A percentile compares a stretch with the other conserved stretches of the same genome.
phyloP scores from a whole-genome alignment of 2,888 invertebrate species.

The Entomobrya proxima region DNA sequence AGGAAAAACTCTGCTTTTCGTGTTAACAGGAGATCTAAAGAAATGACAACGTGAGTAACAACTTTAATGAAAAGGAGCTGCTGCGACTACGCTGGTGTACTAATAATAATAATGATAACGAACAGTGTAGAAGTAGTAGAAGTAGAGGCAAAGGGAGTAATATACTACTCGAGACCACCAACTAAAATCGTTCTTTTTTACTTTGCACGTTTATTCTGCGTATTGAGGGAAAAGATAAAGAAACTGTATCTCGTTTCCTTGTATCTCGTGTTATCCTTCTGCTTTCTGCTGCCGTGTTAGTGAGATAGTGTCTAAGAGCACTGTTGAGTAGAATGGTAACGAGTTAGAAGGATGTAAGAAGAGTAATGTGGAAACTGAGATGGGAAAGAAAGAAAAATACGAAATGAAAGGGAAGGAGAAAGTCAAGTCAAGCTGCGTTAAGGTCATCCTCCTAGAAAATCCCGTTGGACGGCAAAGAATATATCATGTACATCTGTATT shows the following conservation, averaged over 20 bases:
- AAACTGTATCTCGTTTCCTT: neutral
- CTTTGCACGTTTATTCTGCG: neutral
- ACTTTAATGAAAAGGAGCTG: slow-evolving; percentile 16
- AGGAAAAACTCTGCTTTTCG: neutral
- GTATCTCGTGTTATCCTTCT: neutral
- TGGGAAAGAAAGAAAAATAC: neutral
- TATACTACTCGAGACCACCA: slow-evolving; percentile 6
- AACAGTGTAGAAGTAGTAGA: neutral
- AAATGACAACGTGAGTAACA: slow-evolving; percentile 22
- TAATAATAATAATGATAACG: neutral
- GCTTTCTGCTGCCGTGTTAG: neutral
- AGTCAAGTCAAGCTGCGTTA: slow-evolving; percentile 53
- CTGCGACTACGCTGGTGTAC: neutral
- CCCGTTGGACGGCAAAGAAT: slow-evolving; percentile 51
- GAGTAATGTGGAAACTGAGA: slow-evolving; percentile 25
- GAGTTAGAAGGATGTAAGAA: neutral
- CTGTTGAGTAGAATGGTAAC: slow-evolving; percentile 50
- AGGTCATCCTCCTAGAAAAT: slow-evolving; percentile 53
- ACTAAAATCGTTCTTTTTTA: neutral
- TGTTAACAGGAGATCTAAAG: slow-evolving; percentile 11
- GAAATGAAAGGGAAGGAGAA: slow-evolving; percentile 39
- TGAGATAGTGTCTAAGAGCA: neutral
- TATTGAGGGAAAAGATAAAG: neutral
- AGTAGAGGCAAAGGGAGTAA: neutral
- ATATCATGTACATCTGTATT: slow-evolving; percentile 32